phyloP scores from a whole-genome alignment of 2,888 invertebrate genomes.

The Anticlea derivata region DNA sequence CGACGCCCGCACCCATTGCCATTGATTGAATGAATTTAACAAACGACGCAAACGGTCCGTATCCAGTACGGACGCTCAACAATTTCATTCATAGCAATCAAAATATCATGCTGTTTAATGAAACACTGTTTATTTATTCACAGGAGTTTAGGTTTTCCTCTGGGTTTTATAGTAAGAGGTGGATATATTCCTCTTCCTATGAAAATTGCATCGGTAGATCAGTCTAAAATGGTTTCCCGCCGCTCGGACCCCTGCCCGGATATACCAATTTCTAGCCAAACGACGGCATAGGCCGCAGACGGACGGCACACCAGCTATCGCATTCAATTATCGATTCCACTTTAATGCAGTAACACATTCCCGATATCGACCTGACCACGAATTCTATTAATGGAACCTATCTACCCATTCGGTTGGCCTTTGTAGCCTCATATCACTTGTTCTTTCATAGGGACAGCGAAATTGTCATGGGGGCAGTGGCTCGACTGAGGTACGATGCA shows the following conservation, averaged over 20 bases:
- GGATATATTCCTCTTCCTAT: too few relatives aligned
- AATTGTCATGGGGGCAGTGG: too few relatives aligned
- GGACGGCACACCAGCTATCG: constrained; percentile 53
- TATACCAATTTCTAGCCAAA: constrained; percentile 62
- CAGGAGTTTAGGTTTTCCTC: neutral
- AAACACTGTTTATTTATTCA: constrained; percentile 10
- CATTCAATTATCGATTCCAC: constrained; percentile 60
- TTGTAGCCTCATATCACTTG: neutral
- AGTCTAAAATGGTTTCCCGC: constrained; percentile 43
- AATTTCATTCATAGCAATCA: constrained; percentile 33
- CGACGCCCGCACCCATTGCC: constrained; percentile 78
- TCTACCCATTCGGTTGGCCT: neutral
- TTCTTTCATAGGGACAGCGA: neutral
- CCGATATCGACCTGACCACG: constrained; percentile 16
- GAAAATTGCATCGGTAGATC: constrained; percentile 26
- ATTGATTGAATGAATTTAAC: constrained; percentile 80
- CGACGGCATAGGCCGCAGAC: constrained; percentile 45
- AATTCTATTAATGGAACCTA: constrained; percentile 14
- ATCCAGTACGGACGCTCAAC: constrained; percentile 43
- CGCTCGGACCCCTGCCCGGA: constrained; percentile 58
- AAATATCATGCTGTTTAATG: constrained; percentile 3
- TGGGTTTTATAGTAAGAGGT: too few relatives aligned
- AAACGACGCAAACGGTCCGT: constrained; percentile 66
- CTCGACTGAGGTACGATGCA: too few relatives aligned
- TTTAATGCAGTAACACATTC: constrained; percentile 42